These are phyloP conservation scores for Parthenolecanium corni DNA, from an alignment of 2,888 invertebrate species.

Conservation along the genomic window DNA sequence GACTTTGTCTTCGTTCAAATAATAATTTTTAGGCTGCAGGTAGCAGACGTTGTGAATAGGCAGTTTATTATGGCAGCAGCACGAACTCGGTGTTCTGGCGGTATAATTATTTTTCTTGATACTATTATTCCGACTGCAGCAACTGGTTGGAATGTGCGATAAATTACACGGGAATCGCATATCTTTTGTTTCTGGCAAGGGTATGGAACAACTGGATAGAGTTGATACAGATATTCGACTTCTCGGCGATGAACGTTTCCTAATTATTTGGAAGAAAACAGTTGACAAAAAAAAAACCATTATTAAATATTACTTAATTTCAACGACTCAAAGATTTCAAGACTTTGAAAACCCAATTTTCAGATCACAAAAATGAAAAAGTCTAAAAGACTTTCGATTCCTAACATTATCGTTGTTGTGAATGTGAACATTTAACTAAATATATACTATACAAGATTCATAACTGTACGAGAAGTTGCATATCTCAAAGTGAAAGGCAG, in stretches of 20 bases:
- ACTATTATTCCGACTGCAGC: neutral
- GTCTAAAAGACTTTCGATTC: too few relatives aligned
- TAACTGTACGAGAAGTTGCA: too few relatives aligned
- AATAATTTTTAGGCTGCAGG: constrained; percentile 3
- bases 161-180: neutral
- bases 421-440: too few relatives aligned
- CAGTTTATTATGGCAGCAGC: neutral
- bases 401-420: too few relatives aligned
- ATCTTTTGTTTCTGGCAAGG: neutral
- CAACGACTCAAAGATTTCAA: too few relatives aligned
- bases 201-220: neutral
- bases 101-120: constrained; percentile 1
- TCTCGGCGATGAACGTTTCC: constrained; percentile 1
- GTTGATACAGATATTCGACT: constrained; percentile 13
- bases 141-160: neutral
- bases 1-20: constrained; percentile 12
- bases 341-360: too few relatives aligned
- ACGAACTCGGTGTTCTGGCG: neutral
- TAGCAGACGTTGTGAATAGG: neutral
- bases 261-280: neutral
- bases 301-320: neutral
- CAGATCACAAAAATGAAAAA: too few relatives aligned
- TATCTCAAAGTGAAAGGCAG: too few relatives aligned
- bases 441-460: too few relatives aligned
- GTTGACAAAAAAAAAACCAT: neutral